Evolutionary conservation across 1,140 invertebrate genomes (phyloP).

Genomic region (Lithobius niger): DNA sequence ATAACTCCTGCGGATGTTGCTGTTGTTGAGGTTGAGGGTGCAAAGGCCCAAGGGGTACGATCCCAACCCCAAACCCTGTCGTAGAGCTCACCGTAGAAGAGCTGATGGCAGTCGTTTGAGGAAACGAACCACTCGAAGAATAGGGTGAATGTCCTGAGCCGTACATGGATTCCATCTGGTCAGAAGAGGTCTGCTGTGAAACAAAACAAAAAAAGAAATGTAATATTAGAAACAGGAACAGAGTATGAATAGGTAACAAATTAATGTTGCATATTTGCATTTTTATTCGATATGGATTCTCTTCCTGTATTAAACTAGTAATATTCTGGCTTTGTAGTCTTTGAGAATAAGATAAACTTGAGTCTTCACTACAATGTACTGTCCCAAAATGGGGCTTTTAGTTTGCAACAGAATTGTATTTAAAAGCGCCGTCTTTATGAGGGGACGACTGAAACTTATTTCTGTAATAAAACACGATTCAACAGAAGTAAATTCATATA

Average conservation of each 20-base stretch:
- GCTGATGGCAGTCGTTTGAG: slow-evolving; percentile 21
- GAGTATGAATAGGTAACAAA: too few species aligned
- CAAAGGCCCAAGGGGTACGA: too few species aligned
- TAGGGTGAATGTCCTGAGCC: slow-evolving; percentile 4
- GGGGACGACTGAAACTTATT: too few species aligned
- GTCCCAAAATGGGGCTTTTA: too few species aligned
- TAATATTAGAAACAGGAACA: slow-evolving; percentile 5
- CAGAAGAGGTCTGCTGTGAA: slow-evolving; percentile 13
- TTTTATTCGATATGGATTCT: not conserved
- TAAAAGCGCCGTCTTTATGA: too few species aligned
- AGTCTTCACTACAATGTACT: not conserved
- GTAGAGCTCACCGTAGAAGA: slow-evolving; percentile 2
- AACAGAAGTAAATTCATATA: too few species aligned
- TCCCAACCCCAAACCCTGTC: too few species aligned
- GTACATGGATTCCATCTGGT: slow-evolving; percentile 17
- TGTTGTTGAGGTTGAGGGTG: not conserved
- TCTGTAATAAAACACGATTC: too few species aligned
- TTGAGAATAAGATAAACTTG: not conserved
- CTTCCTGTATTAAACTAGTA: not conserved
- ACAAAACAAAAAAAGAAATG: slow-evolving; percentile 5
- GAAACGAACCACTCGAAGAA: not conserved
- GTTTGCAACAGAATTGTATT: too few species aligned
- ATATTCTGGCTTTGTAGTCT: not conserved
- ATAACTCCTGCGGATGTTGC: slow-evolving; percentile 21
- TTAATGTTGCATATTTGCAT: too few species aligned